Conservation (phyloP, 1,140 invertebrate genomes). For the Drosophila fuyamai region DNA sequence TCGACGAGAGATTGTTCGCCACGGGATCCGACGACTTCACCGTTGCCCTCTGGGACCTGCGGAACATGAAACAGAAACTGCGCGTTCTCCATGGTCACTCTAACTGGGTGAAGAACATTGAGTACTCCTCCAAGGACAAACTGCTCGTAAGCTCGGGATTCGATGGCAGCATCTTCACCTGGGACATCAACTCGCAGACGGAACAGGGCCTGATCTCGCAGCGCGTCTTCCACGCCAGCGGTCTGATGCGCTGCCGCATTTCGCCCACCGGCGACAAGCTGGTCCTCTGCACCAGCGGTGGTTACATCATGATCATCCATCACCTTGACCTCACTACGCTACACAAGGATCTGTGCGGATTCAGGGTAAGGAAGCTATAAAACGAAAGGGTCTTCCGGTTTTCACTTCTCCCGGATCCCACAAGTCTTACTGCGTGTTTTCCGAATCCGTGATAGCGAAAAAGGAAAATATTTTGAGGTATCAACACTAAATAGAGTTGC, state of each 20-base stretch:
- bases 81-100: conserved; percentile 93
- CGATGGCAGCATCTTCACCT: conserved; percentile 96
- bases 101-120: conserved; percentile 98
- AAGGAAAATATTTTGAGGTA: too few relatives aligned
- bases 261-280: conserved; percentile 94
- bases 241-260: conserved; percentile 94
- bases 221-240: conserved; percentile 90
- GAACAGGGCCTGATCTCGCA: conserved; percentile 92
- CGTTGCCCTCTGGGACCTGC: conserved; percentile 95
- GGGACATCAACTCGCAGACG: conserved; percentile 96
- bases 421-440: too few relatives aligned
- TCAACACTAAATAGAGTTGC: too few relatives aligned
- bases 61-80: conserved; percentile 92
- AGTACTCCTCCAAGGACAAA: conserved; percentile 94
- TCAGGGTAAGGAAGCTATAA: conserved; percentile 88
- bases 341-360: conserved; percentile 92
- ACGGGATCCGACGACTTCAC: conserved; percentile 97
- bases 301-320: conserved; percentile 95
- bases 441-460: too few relatives aligned
- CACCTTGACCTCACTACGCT: conserved; percentile 93
- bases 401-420: too few relatives aligned
- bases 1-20: conserved; percentile 94
- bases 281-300: conserved; percentile 95
- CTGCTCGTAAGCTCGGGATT: conserved; percentile 95
- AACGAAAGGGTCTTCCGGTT: too few relatives aligned